Conservation (phyloP, 2,797 vertebrate genomes). For the Etheostoma nigrum region DNA sequence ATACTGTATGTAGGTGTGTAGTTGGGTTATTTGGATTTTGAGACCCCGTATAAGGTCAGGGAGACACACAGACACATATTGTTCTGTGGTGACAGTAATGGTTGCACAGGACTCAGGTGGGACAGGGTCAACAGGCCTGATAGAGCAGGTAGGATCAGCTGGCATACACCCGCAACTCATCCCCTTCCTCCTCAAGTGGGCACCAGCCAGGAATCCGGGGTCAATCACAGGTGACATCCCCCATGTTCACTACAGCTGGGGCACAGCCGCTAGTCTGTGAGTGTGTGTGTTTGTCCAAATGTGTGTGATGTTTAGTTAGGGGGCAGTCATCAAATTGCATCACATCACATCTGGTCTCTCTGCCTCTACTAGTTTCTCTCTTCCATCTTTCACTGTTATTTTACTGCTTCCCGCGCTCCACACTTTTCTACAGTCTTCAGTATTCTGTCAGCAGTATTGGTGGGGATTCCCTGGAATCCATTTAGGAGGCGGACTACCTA, state of each 20-base stretch:
- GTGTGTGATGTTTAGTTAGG: constrained; percentile 53
- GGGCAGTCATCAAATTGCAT: constrained; percentile 63
- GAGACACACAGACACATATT: background rate
- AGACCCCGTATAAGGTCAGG: background rate
- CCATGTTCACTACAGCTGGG: constrained; percentile 68
- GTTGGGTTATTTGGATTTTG: background rate
- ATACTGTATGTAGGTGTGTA: background rate
- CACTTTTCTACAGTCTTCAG: constrained; percentile 43
- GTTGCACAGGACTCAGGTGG: constrained; percentile 64
- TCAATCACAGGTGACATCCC: constrained; percentile 75
- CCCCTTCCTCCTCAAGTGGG: constrained; percentile 35
- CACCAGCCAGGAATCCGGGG: constrained; percentile 63
- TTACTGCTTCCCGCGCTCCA: background rate
- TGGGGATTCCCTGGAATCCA: constrained; percentile 72
- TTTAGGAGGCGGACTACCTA: constrained; percentile 58
- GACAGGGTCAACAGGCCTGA: constrained; percentile 56
- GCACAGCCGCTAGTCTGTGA: constrained; percentile 29
- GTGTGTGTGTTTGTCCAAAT: constrained; percentile 24
- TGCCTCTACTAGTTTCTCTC: constrained; percentile 24
- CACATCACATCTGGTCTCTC: constrained; percentile 54
- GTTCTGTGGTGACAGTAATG: constrained; percentile 24
- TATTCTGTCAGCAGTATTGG: constrained; percentile 60
- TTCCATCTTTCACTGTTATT: constrained; percentile 10
- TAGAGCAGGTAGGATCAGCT: constrained; percentile 73
- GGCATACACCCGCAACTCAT: constrained; percentile 46